phyloP scores from a whole-genome alignment of 2,797 vertebrate genomes.

The Gouania willdenowi region DNA sequence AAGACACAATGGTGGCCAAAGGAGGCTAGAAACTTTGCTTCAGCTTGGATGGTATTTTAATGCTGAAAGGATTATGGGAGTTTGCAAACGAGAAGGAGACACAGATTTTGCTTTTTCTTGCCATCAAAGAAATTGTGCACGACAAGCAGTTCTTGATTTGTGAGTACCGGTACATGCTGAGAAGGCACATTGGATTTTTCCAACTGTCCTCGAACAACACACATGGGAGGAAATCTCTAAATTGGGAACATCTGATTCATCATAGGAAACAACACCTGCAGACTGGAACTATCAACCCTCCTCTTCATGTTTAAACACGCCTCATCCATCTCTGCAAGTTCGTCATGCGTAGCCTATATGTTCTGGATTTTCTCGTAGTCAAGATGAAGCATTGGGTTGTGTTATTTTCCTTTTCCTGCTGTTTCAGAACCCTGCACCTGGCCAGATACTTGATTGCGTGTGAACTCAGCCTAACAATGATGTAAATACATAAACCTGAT shows the following conservation, averaged over 20 bases:
- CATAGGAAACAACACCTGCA: constrained; percentile 34
- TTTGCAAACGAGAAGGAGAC: constrained; percentile 26
- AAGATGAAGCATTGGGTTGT: constrained; percentile 31
- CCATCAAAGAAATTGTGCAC: constrained; percentile 23
- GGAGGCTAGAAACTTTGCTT: constrained; percentile 61
- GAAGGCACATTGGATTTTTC: constrained; percentile 33
- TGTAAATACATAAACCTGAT: constrained; percentile 46
- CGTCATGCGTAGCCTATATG: constrained; percentile 27
- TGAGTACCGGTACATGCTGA: constrained; percentile 16
- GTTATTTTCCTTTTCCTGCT: constrained; percentile 56
- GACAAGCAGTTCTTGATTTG: constrained; percentile 15
- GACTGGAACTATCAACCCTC: constrained; percentile 34
- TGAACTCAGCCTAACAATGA: constrained; percentile 13
- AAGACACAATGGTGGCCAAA: constrained; percentile 90
- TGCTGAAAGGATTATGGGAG: constrained; percentile 23
- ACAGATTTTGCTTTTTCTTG: constrained; percentile 22
- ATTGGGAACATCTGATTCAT: constrained; percentile 40
- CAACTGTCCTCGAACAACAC: constrained; percentile 24
- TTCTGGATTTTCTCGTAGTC: constrained; percentile 35
- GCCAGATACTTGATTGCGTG: constrained; percentile 25
- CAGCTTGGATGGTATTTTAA: not conserved
- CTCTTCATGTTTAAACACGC: constrained; percentile 37
- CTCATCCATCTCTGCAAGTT: constrained; percentile 25
- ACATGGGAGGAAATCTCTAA: constrained; percentile 37
- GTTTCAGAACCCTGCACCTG: constrained; percentile 61